Conservation (phyloP, 1,140 invertebrate species). For the Drosophila pseudoobscura region DNA sequence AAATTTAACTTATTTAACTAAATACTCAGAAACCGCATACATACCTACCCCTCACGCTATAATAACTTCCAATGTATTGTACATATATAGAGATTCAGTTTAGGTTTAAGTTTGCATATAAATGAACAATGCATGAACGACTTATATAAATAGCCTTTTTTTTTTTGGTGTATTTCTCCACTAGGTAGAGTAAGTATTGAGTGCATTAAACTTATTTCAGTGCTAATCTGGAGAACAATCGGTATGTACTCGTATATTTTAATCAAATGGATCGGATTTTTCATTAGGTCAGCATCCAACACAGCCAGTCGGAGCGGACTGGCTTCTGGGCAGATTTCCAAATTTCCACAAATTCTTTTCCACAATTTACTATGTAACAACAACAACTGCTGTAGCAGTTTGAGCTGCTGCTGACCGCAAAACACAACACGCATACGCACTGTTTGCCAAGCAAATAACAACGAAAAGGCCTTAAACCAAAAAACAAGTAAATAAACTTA, state of each 20-base stretch:
- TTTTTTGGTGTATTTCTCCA: background rate
- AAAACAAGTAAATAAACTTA: constrained; percentile 80
- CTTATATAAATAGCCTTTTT: background rate
- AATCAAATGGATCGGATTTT: constrained; percentile 46
- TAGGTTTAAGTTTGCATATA: constrained; percentile 49
- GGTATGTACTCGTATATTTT: constrained; percentile 31
- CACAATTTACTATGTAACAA: constrained; percentile 58
- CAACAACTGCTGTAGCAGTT: background rate
- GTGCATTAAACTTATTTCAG: background rate
- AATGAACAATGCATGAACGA: too few relatives aligned
- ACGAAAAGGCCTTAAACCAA: constrained; percentile 70
- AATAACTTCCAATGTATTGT: constrained; percentile 44
- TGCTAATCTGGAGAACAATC: background rate
- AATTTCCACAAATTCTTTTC: constrained; percentile 37
- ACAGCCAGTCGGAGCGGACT: too few relatives aligned
- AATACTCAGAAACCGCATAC: constrained; percentile 51
- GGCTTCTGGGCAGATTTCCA: constrained; percentile 24
- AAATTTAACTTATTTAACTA: constrained; percentile 76
- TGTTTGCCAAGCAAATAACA: constrained; percentile 69
- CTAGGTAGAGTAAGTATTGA: background rate
- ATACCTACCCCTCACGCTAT: constrained; percentile 19
- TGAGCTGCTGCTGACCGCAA: constrained; percentile 35
- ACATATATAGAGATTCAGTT: constrained; percentile 50
- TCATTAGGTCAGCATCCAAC: constrained; percentile 12
- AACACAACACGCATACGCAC: constrained; percentile 73